Evolutionary conservation across 2,113 vertebrate genomes (phyloP).

Genomic region (Tychaedon coryphoeus): DNA sequence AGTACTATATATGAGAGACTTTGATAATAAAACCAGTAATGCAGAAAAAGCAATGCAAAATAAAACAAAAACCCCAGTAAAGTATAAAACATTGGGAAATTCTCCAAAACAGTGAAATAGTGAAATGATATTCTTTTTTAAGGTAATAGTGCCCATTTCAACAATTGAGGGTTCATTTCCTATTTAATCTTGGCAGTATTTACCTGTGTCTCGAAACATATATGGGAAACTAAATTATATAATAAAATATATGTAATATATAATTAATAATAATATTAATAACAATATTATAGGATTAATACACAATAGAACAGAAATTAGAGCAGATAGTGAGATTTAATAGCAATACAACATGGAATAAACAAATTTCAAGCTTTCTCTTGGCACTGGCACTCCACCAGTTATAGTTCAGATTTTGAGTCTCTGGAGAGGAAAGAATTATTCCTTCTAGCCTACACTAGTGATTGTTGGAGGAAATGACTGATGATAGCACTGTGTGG

Average conservation of each 20-base stretch:
- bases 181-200: neutral
- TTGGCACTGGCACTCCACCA: neutral
- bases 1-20: neutral
- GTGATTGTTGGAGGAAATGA: neutral
- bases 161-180: neutral
- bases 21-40: neutral
- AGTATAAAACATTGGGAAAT: neutral
- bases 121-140: neutral
- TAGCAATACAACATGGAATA: neutral
- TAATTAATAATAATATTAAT: neutral
- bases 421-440: neutral
- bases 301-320: neutral
- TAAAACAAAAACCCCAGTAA: rapidly evolving
- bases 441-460: neutral
- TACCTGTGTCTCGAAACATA: neutral
- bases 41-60: neutral
- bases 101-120: neutral
- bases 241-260: neutral
- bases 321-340: neutral
- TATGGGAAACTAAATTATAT: neutral
- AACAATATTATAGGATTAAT: neutral
- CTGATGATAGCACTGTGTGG: neutral
- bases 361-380: neutral
- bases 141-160: neutral
- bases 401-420: neutral